Conservation (phyloP, 2,888 invertebrate genomes). For the Drosophila multiciliata region DNA sequence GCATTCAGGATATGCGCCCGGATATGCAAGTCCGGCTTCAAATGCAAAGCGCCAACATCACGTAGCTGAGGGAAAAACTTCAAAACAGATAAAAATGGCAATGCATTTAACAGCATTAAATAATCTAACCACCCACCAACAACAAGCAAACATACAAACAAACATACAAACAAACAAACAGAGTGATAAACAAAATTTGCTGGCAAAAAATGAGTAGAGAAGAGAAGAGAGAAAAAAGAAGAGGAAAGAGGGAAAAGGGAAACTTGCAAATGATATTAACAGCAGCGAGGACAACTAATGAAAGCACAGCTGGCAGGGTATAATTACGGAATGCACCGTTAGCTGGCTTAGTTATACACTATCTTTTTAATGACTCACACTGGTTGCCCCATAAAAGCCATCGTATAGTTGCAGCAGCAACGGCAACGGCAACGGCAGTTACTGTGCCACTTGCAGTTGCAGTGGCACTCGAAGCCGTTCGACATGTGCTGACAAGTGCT, state of each 20-base stretch:
- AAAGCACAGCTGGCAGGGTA: conserved; percentile 28
- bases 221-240: neutral
- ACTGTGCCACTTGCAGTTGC: conserved; percentile 51
- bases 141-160: conserved; percentile 5
- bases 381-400: conserved; percentile 53
- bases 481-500: conserved; percentile 79
- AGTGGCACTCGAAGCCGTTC: conserved; percentile 51
- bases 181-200: conserved; percentile 62
- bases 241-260: conserved; percentile 19
- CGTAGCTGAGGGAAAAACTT: conserved; percentile 53
- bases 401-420: conserved; percentile 28
- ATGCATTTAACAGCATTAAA: conserved; percentile 71
- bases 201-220: conserved; percentile 21
- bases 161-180: conserved; percentile 6
- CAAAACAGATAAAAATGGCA: conserved; percentile 69
- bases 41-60: conserved; percentile 69
- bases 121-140: conserved; percentile 14
- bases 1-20: conserved; percentile 44
- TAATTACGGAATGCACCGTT: conserved; percentile 53
- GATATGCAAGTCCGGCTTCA: conserved; percentile 56
- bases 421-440: conserved; percentile 1
- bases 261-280: conserved; percentile 61
- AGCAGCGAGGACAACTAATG: conserved; percentile 40
- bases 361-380: conserved; percentile 67
- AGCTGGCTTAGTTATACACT: conserved; percentile 58